Evolutionary conservation across 2,113 vertebrate species (phyloP).

Genomic region (Centropristis striata): DNA sequence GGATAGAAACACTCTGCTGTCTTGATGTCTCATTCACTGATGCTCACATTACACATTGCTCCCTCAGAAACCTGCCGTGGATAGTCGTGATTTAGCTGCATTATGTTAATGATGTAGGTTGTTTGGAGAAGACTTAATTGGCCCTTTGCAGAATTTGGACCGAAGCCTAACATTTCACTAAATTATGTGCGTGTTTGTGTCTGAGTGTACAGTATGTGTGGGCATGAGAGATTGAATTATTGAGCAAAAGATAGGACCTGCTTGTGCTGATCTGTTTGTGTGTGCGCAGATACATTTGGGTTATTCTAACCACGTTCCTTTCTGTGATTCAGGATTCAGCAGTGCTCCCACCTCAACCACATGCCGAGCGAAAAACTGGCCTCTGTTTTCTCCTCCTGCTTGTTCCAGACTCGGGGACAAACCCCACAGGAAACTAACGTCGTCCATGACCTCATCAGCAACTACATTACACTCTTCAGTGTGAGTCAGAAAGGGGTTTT

Average conservation of each 20-base stretch:
- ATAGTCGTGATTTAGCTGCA: constrained; percentile 45
- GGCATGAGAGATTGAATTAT: constrained; percentile 20
- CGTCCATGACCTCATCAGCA: constrained; percentile 92
- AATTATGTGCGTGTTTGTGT: constrained; percentile 8
- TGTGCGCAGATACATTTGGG: not conserved
- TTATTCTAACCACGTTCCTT: not conserved
- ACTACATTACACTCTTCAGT: constrained; percentile 94
- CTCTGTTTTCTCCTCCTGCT: constrained; percentile 90
- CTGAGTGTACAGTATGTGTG: constrained; percentile 1
- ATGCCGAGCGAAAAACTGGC: constrained; percentile 92
- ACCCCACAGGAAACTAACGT: constrained; percentile 91
- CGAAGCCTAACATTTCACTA: constrained; percentile 24
- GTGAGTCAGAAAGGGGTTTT: constrained; percentile 83
- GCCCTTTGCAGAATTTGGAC: constrained; percentile 63
- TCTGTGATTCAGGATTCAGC: constrained; percentile 89
- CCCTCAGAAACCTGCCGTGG: constrained; percentile 33
- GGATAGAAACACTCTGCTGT: constrained; percentile 10
- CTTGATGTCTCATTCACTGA: constrained; percentile 35
- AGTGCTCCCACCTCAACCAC: constrained; percentile 93
- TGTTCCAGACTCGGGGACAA: constrained; percentile 96
- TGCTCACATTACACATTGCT: not conserved
- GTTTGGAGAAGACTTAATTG: constrained; percentile 71
- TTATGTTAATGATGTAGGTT: constrained; percentile 57
- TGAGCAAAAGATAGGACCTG: not conserved
- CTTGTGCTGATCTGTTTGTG: not conserved